Evolutionary conservation across 2,888 invertebrate species (phyloP).

Genomic region (Odontocerum albicorne): DNA sequence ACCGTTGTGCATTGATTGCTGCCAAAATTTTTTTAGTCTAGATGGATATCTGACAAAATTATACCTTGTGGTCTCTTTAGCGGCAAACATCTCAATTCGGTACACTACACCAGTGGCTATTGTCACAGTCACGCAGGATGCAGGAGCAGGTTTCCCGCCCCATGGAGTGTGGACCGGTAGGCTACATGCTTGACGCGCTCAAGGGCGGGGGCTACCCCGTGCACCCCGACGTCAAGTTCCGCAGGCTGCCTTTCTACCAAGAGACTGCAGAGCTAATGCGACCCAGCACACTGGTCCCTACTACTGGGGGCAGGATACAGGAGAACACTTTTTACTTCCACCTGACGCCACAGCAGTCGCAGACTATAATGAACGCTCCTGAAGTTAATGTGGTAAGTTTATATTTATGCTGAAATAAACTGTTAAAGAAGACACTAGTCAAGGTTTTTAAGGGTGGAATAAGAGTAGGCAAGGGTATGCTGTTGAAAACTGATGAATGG

Average conservation of each 20-base stretch:
- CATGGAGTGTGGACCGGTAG: background rate
- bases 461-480: background rate
- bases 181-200: constrained; percentile 18
- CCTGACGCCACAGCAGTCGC: constrained; percentile 89
- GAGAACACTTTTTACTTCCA: constrained; percentile 87
- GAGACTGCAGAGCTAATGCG: constrained; percentile 83
- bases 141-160: background rate
- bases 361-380: constrained; percentile 71
- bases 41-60: no score
- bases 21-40: no score
- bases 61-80: background rate
- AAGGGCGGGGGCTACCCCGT: constrained; percentile 63
- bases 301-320: constrained; percentile 70
- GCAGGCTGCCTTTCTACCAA: constrained; percentile 88
- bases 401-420: no score
- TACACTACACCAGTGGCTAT: constrained; percentile 10
- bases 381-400: constrained; percentile 23
- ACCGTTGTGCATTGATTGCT: no score
- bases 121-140: constrained; percentile 5
- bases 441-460: no score
- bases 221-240: constrained; percentile 87
- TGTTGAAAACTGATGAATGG: background rate
- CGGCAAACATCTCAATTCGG: constrained; percentile 3
- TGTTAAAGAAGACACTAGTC: no score
- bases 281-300: constrained; percentile 81